Evolutionary conservation across 2,888 invertebrate species (phyloP).

Genomic region (Cordilura impudica): DNA sequence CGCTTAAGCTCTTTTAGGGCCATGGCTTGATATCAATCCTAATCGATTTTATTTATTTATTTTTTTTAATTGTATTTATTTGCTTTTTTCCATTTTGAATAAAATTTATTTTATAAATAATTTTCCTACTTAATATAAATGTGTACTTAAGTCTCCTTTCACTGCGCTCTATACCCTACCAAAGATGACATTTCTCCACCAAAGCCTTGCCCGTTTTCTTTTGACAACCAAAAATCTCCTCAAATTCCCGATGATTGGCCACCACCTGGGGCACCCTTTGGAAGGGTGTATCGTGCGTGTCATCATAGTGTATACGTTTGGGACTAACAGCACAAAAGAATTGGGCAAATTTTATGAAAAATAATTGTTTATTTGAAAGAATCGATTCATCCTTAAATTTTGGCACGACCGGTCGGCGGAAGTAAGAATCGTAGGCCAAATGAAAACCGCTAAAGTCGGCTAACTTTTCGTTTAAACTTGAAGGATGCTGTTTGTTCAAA

Average conservation of each 20-base stretch:
- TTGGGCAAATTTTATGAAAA: conserved; percentile 67
- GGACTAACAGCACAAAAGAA: conserved; percentile 64
- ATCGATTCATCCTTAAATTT: not conserved
- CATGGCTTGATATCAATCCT: too few relatives aligned
- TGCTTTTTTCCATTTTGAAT: not conserved
- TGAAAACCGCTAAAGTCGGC: conserved; percentile 67
- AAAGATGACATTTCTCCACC: conserved; percentile 44
- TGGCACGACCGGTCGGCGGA: not conserved
- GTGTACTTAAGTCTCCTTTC: not conserved
- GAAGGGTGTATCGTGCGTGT: conserved; percentile 62
- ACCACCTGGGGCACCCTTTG: conserved; percentile 59
- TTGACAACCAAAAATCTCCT: conserved; percentile 58
- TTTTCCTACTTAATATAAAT: not conserved
- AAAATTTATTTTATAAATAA: not conserved
- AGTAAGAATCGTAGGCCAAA: conserved; percentile 64
- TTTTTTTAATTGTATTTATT: not conserved
- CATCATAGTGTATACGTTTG: conserved; percentile 51
- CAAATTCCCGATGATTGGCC: conserved; percentile 63
- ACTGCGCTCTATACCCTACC: conserved; percentile 1
- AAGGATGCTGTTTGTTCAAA: conserved; percentile 49
- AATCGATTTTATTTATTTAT: too few relatives aligned
- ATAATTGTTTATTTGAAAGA: conserved; percentile 56
- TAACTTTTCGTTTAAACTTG: conserved; percentile 65
- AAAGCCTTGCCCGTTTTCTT: not conserved
- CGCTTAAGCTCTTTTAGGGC: too few relatives aligned